A percentile compares a stretch with the other conserved stretches of the same genome.
Evolutionary conservation across 1,140 invertebrate genomes (phyloP).

Genomic region (Armadillidium nasatum): DNA sequence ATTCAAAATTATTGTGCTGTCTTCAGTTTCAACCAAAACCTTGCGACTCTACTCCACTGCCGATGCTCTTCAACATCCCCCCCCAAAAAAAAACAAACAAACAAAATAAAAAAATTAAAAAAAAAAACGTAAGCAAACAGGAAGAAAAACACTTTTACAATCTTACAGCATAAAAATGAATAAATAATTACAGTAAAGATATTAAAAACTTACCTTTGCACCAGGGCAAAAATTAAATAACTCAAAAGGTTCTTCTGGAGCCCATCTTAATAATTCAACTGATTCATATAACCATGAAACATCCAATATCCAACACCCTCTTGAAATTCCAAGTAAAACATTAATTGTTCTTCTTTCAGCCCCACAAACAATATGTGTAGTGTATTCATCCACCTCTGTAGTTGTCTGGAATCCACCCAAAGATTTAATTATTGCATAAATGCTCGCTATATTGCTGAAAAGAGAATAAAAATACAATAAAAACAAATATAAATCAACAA

Average conservation of each 20-base stretch:
- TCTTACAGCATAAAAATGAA: no score
- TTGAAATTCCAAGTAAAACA: slow-evolving; percentile 7
- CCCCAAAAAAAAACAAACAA: no score
- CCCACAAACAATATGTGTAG: slow-evolving; percentile 7
- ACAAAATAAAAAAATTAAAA: no score
- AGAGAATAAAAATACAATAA: neutral
- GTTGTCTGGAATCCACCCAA: neutral
- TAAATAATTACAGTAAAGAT: neutral
- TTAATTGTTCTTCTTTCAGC: slow-evolving; percentile 6
- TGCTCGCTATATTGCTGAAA: neutral
- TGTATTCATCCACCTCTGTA: neutral
- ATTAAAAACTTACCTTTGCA: slow-evolving; percentile 1
- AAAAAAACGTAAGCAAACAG: no score
- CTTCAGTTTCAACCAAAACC: no score
- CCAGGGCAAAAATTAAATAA: slow-evolving; percentile 12
- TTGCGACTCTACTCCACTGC: no score
- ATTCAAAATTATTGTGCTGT: no score
- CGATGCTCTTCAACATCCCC: no score
- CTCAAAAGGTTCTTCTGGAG: slow-evolving; percentile 9
- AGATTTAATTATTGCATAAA: neutral
- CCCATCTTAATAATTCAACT: neutral
- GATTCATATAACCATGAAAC: slow-evolving; percentile 14
- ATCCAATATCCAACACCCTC: slow-evolving; percentile 7
- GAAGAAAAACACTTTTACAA: no score
- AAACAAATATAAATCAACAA: no score